Evolutionary conservation across 2,888 invertebrate genomes (phyloP), one percentile per base, ranked within the genome.

Genomic region (Diplazon laetatorius): DNA sequence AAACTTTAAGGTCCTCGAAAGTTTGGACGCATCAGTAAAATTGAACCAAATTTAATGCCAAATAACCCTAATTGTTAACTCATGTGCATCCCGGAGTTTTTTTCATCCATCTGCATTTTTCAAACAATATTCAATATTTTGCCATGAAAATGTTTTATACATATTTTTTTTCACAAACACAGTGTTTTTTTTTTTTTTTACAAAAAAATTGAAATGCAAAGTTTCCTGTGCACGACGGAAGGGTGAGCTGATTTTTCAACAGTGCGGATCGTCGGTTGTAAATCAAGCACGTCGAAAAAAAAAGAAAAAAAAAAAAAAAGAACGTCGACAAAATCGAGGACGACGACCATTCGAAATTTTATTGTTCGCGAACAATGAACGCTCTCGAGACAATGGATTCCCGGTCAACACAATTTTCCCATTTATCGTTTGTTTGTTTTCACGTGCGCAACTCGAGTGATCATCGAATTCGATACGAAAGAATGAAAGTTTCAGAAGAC

Each of bases 251-350:
- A 63, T 68, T 69, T 70, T 77, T n/a, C 12, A n/a, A 9, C n/a
- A n/a, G n/a, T 35, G 5, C 35, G 18, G 37, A 50, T 25, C 18
- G 63, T 74, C 39, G 59, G 55, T 44, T 22, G 48, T 72, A 57
- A 46, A 76, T 78, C 78, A 75, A 72, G 35, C 42, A 37, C 44
- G 35, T 66, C 63, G 68, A 72, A 71, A 78, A 63, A n/a, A n/a
- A n/a, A n/a, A n/a, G n/a, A n/a, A n/a, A n/a, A n/a, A n/a, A n/a
- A n/a, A n/a, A n/a, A n/a, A n/a, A n/a, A n/a, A n/a, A n/a, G n/a
- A n/a, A 76, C 57, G 39, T 12, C 55, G 50, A 72, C 60, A 57
- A n/a, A n/a, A 55, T 46, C 57, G 71, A 37, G 75, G 48, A 63
- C 18, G 75, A 52, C 66, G 71, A 68, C 22, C 16, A 72, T n/a